Evolutionary conservation across 2,888 invertebrate genomes (phyloP), one percentile per base, ranked within the genome.

Genomic region (Coleophora flavipennella): DNA sequence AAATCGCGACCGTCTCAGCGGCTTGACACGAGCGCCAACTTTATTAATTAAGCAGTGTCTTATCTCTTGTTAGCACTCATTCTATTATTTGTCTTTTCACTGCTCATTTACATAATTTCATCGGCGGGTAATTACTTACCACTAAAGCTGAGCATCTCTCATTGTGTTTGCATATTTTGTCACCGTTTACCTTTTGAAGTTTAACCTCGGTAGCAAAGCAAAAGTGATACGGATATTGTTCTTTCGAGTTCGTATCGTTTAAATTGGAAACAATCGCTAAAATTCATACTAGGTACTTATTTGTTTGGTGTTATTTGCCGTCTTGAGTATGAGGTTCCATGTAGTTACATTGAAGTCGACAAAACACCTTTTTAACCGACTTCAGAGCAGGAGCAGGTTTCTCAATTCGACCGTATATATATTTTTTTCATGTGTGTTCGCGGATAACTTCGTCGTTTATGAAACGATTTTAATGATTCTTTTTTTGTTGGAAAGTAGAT

Each of bases 31-130:
- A 69, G 67, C 72, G 72, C 79, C 72, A 84, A 84, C 83, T 84
- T 84, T 84, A 84, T 84, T 84, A 83, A 84, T 84, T 84, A 84
- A 83, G 81, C 78, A 79, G 73, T 79, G 84, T 84, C 83, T 84
- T 84, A 84, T 84, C 84, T 81, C 83, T 81, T 83, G 83, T 83
- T 81, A 83, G 81, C 84, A 84, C 84, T 84, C 84, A 76, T 84
- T 84, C 80, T 81, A 77, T 83, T 84, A 84, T 84, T 84, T 84
- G 83, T 84, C 80, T 84, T 83, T 79, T 81, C 75, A 76, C 76
- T 78, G 80, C 79, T 83, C 78, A 84, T 84, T 84, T 83, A 75
- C 84, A 84, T 84, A 84, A 81, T 83, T 79, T 81, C 80, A 81
- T 81, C 72, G 73, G 68, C 70, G 72, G 69, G 67, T 76, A 78